phyloP scores from a whole-genome alignment of 2,888 invertebrate species.

The Hololepta plana region DNA sequence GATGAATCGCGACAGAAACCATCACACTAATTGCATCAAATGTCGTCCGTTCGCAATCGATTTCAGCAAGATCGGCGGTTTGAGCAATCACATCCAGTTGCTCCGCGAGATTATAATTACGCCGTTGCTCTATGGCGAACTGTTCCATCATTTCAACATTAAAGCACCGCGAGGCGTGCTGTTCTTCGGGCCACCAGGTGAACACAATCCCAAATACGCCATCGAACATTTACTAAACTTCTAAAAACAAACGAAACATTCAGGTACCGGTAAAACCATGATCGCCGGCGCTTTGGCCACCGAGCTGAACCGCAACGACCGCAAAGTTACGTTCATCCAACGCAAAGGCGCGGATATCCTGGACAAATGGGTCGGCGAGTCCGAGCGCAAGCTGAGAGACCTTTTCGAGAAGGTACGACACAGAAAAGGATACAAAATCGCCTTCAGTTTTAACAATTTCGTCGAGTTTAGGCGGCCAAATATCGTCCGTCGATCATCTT shows the following conservation, averaged over 20 bases:
- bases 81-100: constrained; percentile 19
- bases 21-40: constrained; percentile 8
- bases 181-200: constrained; percentile 24
- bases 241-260: not conserved
- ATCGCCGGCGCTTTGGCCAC: constrained; percentile 23
- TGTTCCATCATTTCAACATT: constrained; percentile 23
- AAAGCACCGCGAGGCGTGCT: constrained; percentile 23
- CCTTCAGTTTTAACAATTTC: not conserved
- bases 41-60: constrained; percentile 16
- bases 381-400: constrained; percentile 22
- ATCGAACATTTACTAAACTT: not conserved
- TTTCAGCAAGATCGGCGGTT: constrained; percentile 23
- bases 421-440: not conserved
- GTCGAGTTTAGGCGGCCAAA: constrained; percentile 11
- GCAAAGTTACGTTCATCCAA: constrained; percentile 22
- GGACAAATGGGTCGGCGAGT: constrained; percentile 26
- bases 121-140: constrained; percentile 21
- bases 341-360: constrained; percentile 25
- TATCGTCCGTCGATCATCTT: constrained; percentile 70
- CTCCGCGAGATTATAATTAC: constrained; percentile 22
- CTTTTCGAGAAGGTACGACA: constrained; percentile 20
- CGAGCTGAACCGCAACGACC: constrained; percentile 20
- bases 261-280: constrained; percentile 26
- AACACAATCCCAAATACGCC: not conserved
- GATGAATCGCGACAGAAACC: too few species aligned